Conservation (phyloP, 30 jellyfish, hydroid and myxozoan genomes). For the Hydractinia echinata region DNA sequence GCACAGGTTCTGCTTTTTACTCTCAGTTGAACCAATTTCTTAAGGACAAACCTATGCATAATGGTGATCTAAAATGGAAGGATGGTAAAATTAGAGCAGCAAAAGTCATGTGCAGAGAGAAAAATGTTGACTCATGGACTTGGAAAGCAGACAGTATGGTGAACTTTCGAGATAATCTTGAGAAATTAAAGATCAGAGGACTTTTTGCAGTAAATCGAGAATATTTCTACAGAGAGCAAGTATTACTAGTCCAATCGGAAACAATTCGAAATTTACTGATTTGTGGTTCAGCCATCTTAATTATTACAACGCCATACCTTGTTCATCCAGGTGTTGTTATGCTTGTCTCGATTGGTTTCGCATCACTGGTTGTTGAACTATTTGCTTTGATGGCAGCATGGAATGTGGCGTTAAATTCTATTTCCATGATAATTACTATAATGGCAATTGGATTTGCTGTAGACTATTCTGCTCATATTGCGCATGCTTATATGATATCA, state of each 20-base stretch:
- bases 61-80: neutral
- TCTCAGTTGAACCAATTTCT: neutral
- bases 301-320: slow-evolving; percentile 24
- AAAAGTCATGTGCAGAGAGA: neutral
- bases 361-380: slow-evolving; percentile 20
- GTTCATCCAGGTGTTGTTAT: slow-evolving; percentile 31
- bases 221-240: slow-evolving; percentile 23
- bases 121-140: neutral
- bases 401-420: slow-evolving; percentile 35
- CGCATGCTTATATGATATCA: slow-evolving; percentile 37
- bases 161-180: neutral
- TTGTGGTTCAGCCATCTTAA: neutral
- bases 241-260: neutral
- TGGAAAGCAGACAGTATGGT: slow-evolving; percentile 8
- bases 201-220: neutral
- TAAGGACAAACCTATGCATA: neutral
- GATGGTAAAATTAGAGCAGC: slow-evolving; percentile 13
- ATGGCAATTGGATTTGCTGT: slow-evolving; percentile 47
- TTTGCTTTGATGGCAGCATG: slow-evolving; percentile 37
- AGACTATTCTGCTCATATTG: slow-evolving; percentile 37
- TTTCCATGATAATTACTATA: slow-evolving; percentile 17
- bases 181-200: neutral
- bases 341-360: slow-evolving; percentile 13
- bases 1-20: neutral
- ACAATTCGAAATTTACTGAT: neutral